Evolutionary conservation across 2,797 vertebrate genomes (phyloP), one percentile per base, ranked within the genome.

Genomic region (Thalassophryne amazonica): DNA sequence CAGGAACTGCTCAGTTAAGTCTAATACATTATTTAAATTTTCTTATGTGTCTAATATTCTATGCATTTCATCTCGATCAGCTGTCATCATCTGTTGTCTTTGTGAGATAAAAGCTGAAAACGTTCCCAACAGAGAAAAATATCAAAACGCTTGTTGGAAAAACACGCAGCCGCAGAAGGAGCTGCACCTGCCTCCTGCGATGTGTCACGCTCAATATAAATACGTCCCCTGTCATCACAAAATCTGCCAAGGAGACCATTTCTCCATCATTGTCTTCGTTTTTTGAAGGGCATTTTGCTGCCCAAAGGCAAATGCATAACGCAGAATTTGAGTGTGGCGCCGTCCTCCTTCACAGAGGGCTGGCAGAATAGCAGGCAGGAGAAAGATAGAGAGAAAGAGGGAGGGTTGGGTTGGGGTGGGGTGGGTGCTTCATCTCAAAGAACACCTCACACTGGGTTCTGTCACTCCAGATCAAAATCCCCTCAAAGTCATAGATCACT

Each of bases 231-330:
- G 77, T 79, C 77, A 82, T 80, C 73, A 79, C 66, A 65, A 78
- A 78, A 81, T 68, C 60, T 51, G 64, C 80, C 66, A 78, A 63
- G 49, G 69, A 82, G 64, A 67, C 61, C 60, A 75, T 84, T 84
- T 83, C 76, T 83, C 79, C 68, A 81, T 85, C 86, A 84, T 73
- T 80, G 80, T 86, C 80, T 86, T 78, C 66, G 74, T 85, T n/a
- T n/a, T n/a, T 84, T 89, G 80, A 89, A 87, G 87, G 84, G 73
- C 87, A 82, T 89, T 86, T 84, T 67, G 64, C 79, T 51, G 80
- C 83, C 85, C 79, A 85, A 81, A 88, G 87, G 84, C 84, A 80
- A 81, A 74, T 28, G 71, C 67, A 69, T 74, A 54, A 76, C 76
- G 57, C 71, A 69, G 60, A 63, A 68, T 58, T 73, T 1, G 33